Evolutionary conservation across 2,113 vertebrate species (phyloP), one percentile per base, ranked within the genome.

Genomic region (Acrocephalus arundinaceus): DNA sequence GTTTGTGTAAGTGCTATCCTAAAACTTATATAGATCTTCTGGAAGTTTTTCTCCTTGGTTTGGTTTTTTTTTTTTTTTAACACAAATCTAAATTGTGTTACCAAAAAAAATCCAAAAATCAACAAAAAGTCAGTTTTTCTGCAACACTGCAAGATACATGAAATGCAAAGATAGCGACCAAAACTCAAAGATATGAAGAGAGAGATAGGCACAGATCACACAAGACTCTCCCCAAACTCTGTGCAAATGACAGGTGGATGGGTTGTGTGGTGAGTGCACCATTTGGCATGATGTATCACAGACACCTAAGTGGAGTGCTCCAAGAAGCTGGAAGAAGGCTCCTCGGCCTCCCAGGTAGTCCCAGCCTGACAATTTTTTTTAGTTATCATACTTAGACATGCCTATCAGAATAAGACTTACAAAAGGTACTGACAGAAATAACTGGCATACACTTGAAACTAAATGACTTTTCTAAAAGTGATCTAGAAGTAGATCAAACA

Each of bases 191-290:
- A n/a, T 39, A 39, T 30, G 59, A 58, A n/a, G 15, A 27, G 76
- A 37, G 33, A 87, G 10, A 21, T 15, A 79, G 25, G 23, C 31
- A 39, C 12, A 70, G 55, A 58, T 12, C 13, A 62, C 25, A 58
- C 15, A 79, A 74, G 39, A 72, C 17, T 85, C 55, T 9, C 27
- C 28, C 39, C 39, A 63, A 67, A 59, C 28, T 54, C 28, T n/a
- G 16, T 45, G 62, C 24, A 63, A 61, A 31, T 30, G 48, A 39
- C 18, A 22, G 45, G 48, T 28, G 25, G 45, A 37, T 62, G 48
- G 7, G 30, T 10, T 52, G 31, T 27, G 43, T 7, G 12, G 33
- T 0, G 2, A 54, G 22, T 1, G 18, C 27, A 75, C 7, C 31
- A 11, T 1, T 3, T 24, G 67, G 23, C 19, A 13, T 7, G 31